Evolutionary conservation across 1,140 invertebrate genomes (phyloP).

Genomic region (Hydropsyche tenuis): DNA sequence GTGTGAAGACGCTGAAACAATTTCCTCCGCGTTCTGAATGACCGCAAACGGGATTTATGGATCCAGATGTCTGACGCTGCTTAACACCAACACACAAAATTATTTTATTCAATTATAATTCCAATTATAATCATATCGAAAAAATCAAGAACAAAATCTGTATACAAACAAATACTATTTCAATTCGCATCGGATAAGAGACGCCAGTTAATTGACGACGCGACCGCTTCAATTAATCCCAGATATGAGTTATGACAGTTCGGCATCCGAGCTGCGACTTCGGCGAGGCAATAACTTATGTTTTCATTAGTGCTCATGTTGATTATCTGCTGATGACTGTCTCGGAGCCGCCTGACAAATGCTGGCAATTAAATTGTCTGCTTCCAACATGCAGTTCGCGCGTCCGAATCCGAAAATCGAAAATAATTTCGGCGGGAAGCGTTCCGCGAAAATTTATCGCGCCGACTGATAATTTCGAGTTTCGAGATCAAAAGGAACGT

Average conservation of each 20-base stretch:
- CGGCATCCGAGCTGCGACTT: neutral
- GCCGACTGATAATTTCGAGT: too few relatives aligned
- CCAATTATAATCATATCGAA: neutral
- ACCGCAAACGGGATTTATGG: conserved; percentile 33
- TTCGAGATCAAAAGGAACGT: too few relatives aligned
- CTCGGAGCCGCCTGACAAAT: conserved; percentile 10
- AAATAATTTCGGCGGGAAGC: neutral
- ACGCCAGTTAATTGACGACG: neutral
- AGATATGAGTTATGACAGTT: neutral
- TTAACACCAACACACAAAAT: neutral
- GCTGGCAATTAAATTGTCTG: conserved; percentile 32
- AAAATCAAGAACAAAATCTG: neutral
- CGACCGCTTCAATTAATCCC: neutral
- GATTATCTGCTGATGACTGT: conserved; percentile 33
- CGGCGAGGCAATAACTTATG: conserved; percentile 18
- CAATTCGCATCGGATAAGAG: neutral
- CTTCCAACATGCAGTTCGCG: too few relatives aligned
- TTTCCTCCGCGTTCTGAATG: conserved; percentile 36
- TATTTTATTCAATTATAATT: neutral
- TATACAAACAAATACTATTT: too few relatives aligned
- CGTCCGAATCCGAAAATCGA: neutral
- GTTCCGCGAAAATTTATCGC: too few relatives aligned
- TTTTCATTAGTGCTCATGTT: conserved; percentile 34
- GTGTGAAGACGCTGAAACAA: conserved; percentile 37
- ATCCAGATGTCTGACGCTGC: conserved; percentile 29